Base-by-base conservation (phyloP, 2,113 vertebrate species). In the Myrmecobius fasciatus region DNA sequence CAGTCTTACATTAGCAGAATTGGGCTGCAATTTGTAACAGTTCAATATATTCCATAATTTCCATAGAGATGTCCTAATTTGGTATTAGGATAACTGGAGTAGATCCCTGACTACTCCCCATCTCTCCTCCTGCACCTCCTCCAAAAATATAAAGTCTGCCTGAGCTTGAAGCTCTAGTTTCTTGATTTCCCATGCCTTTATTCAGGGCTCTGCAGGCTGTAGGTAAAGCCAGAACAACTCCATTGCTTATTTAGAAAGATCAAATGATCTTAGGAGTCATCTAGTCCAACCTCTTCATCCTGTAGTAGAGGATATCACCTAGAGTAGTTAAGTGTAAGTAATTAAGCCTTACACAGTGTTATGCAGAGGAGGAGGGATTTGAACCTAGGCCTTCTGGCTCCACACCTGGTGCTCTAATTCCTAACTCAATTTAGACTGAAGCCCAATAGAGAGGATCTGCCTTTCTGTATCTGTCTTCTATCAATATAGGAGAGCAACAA, bases 361-460 rank as follows among this genome's bases (percentile, higher is more conserved):
- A 67, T 36, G 2, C 22, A 28, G 3, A 36, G 36, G 31, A n/a
- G 31, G 12, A 67, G 14, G 60, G 14, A 36, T 75, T n/a, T 75
- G 28, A 67, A 67, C 11, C 36, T 31, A 20, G 3, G 36, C 60
- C 60, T 36, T 75, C 60, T 20, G 14, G 36, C 36, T 75, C 31
- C 36, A n/a, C 60, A 20, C 20, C 60, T n/a, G 36, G 94, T 75
- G 49, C 88, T 92, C 94, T 97, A 96, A 95, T 92, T 96, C 92
- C 91, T 17, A 24, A 46, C 96, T 92, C 95, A 94, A 60, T 96
- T 60, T 93, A 93, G 95, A 94, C 89, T 93, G 31, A 1, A 48
- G 89, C 93, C 95, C 92, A 91, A 90, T 92, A 53, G 90, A 93
- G 92, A 95, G 96, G 96, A 97, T 97, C 96, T 96, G 95, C 91